Percentiles rank a stretch among this genome's conserved stretches.
Evolutionary conservation across 2,797 vertebrate species (phyloP).

Genomic region (Halcyon badia): DNA sequence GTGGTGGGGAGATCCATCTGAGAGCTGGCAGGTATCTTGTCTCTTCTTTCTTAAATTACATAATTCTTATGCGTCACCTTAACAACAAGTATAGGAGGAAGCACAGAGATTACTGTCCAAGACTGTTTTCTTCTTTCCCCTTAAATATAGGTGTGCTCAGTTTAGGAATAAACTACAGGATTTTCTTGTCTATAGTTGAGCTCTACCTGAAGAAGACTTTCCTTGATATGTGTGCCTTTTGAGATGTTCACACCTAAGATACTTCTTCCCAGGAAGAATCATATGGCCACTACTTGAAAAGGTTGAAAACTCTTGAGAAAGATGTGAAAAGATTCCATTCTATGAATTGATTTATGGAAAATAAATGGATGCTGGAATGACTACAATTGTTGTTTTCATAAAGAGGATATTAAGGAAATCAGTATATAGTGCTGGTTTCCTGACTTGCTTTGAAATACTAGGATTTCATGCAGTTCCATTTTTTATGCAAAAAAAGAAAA

Average conservation of each 20-base stretch:
- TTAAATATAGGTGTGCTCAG: background rate
- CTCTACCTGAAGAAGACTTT: background rate
- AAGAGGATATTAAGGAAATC: background rate
- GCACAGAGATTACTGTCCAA: background rate
- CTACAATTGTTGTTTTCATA: background rate
- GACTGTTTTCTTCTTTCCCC: background rate
- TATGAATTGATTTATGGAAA: background rate
- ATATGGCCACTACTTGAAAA: background rate
- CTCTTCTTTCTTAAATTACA: background rate
- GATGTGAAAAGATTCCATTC: background rate
- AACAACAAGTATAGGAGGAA: background rate
- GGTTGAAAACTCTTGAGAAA: background rate
- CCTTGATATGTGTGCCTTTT: background rate
- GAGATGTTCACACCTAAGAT: background rate
- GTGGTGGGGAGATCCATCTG: background rate
- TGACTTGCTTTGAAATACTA: background rate
- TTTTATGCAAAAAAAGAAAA: background rate
- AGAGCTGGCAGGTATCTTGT: constrained; percentile 34
- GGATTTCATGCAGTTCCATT: background rate
- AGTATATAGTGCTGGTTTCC: background rate
- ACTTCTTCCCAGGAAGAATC: background rate
- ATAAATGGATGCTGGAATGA: background rate
- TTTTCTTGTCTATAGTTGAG: background rate
- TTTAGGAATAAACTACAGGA: background rate
- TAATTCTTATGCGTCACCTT: background rate